phyloP scores from a whole-genome alignment of 2,113 vertebrate genomes.

The Toxotes chatareus region DNA sequence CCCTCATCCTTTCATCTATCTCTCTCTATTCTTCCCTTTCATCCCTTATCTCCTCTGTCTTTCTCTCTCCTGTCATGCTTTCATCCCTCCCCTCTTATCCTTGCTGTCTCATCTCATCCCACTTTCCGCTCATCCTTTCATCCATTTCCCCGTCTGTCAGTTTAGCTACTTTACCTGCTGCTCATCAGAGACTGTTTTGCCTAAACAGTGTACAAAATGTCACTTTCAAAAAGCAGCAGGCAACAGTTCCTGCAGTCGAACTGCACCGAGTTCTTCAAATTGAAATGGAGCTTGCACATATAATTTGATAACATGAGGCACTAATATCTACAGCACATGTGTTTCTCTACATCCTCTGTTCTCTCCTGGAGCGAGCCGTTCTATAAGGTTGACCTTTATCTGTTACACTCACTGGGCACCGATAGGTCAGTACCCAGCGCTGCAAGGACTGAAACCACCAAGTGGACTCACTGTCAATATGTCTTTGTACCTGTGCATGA shows the following conservation, averaged over 20 bases:
- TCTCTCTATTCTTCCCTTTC: constrained; percentile 55
- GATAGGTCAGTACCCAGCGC: neutral
- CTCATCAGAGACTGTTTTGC: constrained; percentile 55
- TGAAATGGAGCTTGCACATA: neutral
- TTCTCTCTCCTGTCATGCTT: constrained; percentile 61
- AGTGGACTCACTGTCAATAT: neutral
- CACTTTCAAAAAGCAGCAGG: constrained; percentile 34
- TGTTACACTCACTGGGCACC: neutral
- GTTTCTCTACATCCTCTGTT: neutral
- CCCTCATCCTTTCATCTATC: constrained; percentile 65
- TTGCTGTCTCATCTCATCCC: constrained; percentile 62
- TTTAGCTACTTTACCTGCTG: constrained; percentile 55
- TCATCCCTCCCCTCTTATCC: constrained; percentile 68
- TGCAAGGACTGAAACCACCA: neutral
- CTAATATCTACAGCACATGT: neutral
- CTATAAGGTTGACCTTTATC: neutral
- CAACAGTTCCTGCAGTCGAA: constrained; percentile 21
- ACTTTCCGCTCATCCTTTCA: constrained; percentile 54
- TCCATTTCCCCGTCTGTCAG: constrained; percentile 52
- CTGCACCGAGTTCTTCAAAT: neutral
- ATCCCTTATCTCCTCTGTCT: constrained; percentile 64
- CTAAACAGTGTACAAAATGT: constrained; percentile 52
- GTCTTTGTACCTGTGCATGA: neutral
- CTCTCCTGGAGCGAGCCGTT: too few species aligned
- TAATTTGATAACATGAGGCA: neutral